phyloP scores from a whole-genome alignment of 2,113 vertebrate species.

The Morphnarchus princeps region DNA sequence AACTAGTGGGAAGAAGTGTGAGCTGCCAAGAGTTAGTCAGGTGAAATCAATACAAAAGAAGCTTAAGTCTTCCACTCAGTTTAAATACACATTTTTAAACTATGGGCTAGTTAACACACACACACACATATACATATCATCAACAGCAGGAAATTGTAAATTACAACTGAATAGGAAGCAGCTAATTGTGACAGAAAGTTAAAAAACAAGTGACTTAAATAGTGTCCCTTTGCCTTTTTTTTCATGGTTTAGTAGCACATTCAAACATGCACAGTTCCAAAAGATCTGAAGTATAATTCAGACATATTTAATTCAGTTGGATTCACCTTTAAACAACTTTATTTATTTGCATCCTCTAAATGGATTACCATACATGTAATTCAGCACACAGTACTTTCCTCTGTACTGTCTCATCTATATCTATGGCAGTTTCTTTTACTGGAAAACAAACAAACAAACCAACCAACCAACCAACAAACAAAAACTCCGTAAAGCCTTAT shows the following conservation, averaged over 20 bases:
- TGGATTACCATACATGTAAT: not conserved
- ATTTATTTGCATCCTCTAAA: not conserved
- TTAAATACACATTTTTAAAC: conserved; percentile 11
- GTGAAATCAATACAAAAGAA: not conserved
- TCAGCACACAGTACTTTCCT: not conserved
- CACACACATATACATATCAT: not conserved
- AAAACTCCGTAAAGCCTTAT: not conserved
- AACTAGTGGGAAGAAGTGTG: not conserved
- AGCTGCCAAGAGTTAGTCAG: not conserved
- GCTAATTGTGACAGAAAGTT: not conserved
- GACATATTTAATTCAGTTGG: not conserved
- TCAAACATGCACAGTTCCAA: not conserved
- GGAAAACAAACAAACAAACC: not conserved
- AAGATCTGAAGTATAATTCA: not conserved
- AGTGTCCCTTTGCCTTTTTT: not conserved
- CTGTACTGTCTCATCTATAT: not conserved
- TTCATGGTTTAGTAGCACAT: not conserved
- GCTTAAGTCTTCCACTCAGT: not conserved
- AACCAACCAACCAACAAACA: not conserved
- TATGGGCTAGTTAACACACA: not conserved
- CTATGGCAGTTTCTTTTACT: not conserved
- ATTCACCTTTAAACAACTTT: not conserved
- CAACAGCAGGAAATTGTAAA: conserved; percentile 9
- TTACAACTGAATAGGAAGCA: not conserved
- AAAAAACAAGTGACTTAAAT: not conserved